Evolutionary conservation across 1,140 invertebrate genomes (phyloP).

Genomic region (Aphaenogaster floridana): DNA sequence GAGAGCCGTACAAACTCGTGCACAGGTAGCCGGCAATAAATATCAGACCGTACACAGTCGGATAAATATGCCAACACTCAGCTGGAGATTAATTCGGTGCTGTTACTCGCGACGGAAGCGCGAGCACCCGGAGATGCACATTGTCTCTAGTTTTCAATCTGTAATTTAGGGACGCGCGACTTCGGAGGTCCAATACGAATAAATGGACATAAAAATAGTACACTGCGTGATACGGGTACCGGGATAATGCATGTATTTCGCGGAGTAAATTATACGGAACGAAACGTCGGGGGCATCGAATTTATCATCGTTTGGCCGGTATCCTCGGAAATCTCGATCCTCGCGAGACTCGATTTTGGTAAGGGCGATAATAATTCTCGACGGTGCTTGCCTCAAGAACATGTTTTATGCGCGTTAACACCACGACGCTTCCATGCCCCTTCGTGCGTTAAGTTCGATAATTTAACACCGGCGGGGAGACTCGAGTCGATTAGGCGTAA

Average conservation of each 20-base stretch:
- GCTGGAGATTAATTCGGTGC: conserved; percentile 21
- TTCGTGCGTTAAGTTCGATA: conserved; percentile 74
- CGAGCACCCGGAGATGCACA: not conserved
- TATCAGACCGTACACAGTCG: conserved; percentile 11
- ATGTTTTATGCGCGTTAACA: conserved; percentile 74
- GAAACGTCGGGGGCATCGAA: not conserved
- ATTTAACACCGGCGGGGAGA: conserved; percentile 68
- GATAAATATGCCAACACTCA: not conserved
- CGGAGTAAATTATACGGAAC: not conserved
- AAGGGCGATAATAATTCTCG: conserved; percentile 69
- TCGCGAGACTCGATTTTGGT: conserved; percentile 61
- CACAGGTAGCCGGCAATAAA: conserved; percentile 12
- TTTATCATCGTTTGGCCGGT: conserved; percentile 29
- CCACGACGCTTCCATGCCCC: conserved; percentile 59
- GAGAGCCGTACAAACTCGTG: conserved; percentile 6
- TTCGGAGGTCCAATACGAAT: conserved; percentile 3
- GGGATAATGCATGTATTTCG: not conserved
- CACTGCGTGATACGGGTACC: not conserved
- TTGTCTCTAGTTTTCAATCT: conserved; percentile 50
- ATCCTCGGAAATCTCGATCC: conserved; percentile 53
- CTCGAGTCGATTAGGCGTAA: conserved; percentile 76
- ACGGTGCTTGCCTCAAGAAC: conserved; percentile 72
- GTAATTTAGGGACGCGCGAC: not conserved
- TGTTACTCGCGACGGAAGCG: not conserved
- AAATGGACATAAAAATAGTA: conserved; percentile 10